Evolutionary conservation across 2,113 vertebrate species (phyloP), one percentile per base, ranked within the genome.

Genomic region (Varanus komodoensis): DNA sequence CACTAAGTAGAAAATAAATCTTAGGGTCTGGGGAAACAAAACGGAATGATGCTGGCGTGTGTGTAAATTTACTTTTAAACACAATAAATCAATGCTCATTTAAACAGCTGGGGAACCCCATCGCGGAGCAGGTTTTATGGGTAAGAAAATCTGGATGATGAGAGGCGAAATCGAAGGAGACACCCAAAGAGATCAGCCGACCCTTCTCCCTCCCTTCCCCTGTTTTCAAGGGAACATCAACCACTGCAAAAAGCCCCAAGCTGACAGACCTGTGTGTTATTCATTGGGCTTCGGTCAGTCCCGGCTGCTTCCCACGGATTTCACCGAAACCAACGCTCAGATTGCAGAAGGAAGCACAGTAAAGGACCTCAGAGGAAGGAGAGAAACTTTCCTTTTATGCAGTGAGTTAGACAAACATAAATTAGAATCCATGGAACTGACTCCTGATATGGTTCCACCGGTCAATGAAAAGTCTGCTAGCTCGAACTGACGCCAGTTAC

Each of bases 51-150:
- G 94, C 91, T 96, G 96, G 96, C 95, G 92, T 94, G 95, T 95
- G 95, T 95, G 95, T 96, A 97, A 96, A 97, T 95, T 96, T 97
- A 97, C 97, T 97, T 97, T 96, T 96, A 94, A 96, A 97, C 96
- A 96, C 95, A 96, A 98, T 97, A 97, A 97, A 98, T 97, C 97
- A 97, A 94, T 93, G 97, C 92, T 97, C 96, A 96, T 97, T 96
- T 96, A 97, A 95, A 95, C 96, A 97, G 95, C 96, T 97, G 97
- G 95, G 93, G 91, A 84, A 96, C 93, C 93, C 94, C 89, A 15
- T 95, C 91, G 90, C 92, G 61, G 93, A 89, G 90, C 94, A 95
- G 93, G 5, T 93, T 94, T 91, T 77, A 38, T 91, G 90, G 95
- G 94, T 83, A 94, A 94, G 93, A 90, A 87, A 93, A 94, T 19